Conservation (phyloP, 2,888 invertebrate genomes). For the Leptarthrus brevirostris region DNA sequence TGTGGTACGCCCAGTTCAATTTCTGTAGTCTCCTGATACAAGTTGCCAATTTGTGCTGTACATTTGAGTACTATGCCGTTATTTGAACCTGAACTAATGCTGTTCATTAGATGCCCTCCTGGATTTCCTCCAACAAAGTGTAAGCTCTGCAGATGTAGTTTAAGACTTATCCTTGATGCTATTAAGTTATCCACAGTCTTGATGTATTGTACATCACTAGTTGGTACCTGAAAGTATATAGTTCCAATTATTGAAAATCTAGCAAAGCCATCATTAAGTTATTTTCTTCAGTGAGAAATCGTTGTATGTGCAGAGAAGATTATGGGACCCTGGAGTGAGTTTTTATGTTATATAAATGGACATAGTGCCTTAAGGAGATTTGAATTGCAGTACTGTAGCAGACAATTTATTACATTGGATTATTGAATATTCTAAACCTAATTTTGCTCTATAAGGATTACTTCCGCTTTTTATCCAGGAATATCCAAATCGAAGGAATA, state of each 20-base stretch:
- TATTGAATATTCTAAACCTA: no score
- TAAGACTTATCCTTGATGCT: slow-evolving; percentile 64
- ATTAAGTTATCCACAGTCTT: slow-evolving; percentile 65
- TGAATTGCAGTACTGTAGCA: no score
- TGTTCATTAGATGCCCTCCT: slow-evolving; percentile 46
- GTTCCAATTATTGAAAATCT: background rate
- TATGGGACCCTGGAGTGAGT: no score
- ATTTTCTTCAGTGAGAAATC: no score
- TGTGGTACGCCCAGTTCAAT: slow-evolving; percentile 77
- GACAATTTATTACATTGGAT: no score
- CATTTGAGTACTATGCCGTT: slow-evolving; percentile 79
- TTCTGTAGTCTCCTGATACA: slow-evolving; percentile 77
- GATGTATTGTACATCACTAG: slow-evolving; percentile 64
- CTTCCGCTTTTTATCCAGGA: no score
- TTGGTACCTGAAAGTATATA: slow-evolving; percentile 60
- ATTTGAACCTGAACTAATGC: slow-evolving; percentile 61
- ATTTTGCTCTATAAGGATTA: no score
- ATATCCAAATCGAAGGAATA: no score
- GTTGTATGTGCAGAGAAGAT: no score
- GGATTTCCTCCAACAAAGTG: slow-evolving; percentile 64
- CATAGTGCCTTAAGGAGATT: no score
- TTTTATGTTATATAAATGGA: no score
- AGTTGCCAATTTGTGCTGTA: slow-evolving; percentile 75
- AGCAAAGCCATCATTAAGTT: no score
- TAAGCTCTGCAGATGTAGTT: slow-evolving; percentile 65